A percentile compares a stretch with the other conserved stretches of the same genome.
Conservation (phyloP, 2,888 invertebrate species). For the Nebria salina region DNA sequence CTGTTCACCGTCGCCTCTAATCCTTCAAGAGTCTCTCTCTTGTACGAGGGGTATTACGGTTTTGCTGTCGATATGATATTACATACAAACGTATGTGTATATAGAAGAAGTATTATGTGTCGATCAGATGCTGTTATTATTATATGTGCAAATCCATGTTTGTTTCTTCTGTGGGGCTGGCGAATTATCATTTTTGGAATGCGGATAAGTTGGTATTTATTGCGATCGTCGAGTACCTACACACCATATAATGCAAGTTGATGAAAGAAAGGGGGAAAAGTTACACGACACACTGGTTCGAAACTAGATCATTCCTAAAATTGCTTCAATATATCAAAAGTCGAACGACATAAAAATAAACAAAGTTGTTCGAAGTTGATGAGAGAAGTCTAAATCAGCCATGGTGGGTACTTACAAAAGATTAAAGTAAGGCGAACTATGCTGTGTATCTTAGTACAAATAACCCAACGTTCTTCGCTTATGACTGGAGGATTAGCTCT, state of each 20-base stretch:
- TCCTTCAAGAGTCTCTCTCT: conserved; percentile 41
- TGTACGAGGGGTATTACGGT: conserved; percentile 9
- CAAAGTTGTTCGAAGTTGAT: neutral
- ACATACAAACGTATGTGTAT: conserved; percentile 15
- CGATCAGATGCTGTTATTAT: neutral
- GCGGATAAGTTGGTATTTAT: neutral
- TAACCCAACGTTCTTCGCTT: neutral
- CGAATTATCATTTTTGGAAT: conserved; percentile 2
- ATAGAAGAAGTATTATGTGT: conserved; percentile 11
- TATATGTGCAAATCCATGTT: neutral
- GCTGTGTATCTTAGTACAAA: conserved; percentile 32
- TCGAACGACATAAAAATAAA: neutral
- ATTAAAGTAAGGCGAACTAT: conserved; percentile 51
- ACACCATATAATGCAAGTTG: neutral
- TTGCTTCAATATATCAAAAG: no score
- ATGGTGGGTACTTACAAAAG: conserved; percentile 53
- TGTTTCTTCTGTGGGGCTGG: conserved; percentile 3
- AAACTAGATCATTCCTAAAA: no score
- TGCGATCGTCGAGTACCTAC: neutral
- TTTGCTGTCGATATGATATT: conserved; percentile 31
- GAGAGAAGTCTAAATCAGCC: conserved; percentile 22
- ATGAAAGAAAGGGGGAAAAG: no score
- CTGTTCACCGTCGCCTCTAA: conserved; percentile 34
- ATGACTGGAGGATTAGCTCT: neutral
- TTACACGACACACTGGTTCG: no score